Evolutionary conservation across 37 sponge, comb jelly and placozoan species (phyloP).

Genomic region (Halisarca cf. caerulea): DNA sequence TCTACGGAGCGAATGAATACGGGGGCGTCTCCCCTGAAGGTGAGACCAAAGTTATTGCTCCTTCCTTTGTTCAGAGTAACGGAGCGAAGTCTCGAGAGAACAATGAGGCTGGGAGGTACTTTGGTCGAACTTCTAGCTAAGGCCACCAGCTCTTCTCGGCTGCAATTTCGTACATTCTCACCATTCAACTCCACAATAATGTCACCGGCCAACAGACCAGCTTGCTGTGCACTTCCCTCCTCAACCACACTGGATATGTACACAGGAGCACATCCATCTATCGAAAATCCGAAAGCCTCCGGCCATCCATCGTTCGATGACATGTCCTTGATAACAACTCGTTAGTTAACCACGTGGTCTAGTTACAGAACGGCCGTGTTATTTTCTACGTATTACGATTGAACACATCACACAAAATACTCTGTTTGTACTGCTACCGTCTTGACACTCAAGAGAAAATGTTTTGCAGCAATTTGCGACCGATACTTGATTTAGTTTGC

Average conservation of each 20-base stretch:
- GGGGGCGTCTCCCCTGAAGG: constrained; percentile 73
- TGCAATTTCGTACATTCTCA: constrained; percentile 61
- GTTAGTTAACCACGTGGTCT: no score
- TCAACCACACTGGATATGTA: constrained; percentile 61
- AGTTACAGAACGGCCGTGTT: no score
- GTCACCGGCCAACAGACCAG: constrained; percentile 79
- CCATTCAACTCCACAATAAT: constrained; percentile 74
- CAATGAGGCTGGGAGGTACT: constrained; percentile 78
- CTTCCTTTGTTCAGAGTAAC: constrained; percentile 22
- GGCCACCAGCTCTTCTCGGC: constrained; percentile 45
- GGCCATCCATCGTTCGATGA: constrained; percentile 87
- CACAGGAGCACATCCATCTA: constrained; percentile 59
- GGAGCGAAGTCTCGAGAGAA: constrained; percentile 64
- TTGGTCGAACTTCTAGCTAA: constrained; percentile 40
- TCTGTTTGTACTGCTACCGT: no score
- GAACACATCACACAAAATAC: no score
- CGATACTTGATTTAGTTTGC: no score
- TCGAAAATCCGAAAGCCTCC: constrained; percentile 84
- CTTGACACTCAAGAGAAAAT: no score
- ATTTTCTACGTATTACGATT: no score
- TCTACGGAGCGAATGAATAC: constrained; percentile 87
- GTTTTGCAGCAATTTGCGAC: no score
- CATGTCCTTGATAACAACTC: no score
- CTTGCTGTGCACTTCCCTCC: constrained; percentile 71
- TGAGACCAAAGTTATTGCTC: constrained; percentile 62